phyloP scores from a whole-genome alignment of 1,140 invertebrate species.

The Dreissena rostriformis region DNA sequence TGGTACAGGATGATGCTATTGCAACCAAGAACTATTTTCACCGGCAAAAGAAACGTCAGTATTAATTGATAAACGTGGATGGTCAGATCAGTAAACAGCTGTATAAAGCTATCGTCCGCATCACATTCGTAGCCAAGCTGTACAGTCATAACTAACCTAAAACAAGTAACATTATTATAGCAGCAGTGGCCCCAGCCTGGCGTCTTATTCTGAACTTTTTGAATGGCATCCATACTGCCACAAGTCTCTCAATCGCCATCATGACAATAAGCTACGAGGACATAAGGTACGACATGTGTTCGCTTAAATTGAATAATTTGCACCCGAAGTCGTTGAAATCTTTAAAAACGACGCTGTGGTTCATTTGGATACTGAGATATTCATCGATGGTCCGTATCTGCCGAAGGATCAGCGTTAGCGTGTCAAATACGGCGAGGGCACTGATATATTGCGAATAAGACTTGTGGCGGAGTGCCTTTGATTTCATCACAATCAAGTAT shows the following conservation, averaged over 20 bases:
- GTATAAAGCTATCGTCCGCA: constrained; percentile 23
- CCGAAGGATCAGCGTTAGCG: no score
- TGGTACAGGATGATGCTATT: constrained; percentile 73
- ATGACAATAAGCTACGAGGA: constrained; percentile 74
- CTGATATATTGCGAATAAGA: no score
- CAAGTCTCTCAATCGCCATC: constrained; percentile 72
- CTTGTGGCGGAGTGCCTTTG: no score
- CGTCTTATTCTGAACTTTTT: constrained; percentile 65
- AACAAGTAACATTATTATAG: no score
- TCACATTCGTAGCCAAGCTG: constrained; percentile 12
- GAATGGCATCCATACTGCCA: constrained; percentile 74
- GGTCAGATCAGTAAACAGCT: constrained; percentile 31
- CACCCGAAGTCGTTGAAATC: constrained; percentile 61
- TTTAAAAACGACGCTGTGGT: constrained; percentile 51
- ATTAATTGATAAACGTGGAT: constrained; percentile 42
- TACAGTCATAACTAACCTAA: constrained; percentile 46
- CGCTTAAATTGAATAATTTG: constrained; percentile 68
- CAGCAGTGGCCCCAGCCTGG: constrained; percentile 63
- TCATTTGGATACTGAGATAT: no score
- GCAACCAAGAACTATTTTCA: constrained; percentile 51
- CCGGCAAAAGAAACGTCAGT: constrained; percentile 40
- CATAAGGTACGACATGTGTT: constrained; percentile 72
- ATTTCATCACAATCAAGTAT: no score
- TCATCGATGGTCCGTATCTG: no score
- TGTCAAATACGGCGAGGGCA: no score